Conservation (phyloP, 2,888 invertebrate species). For the Athalia rosae region DNA sequence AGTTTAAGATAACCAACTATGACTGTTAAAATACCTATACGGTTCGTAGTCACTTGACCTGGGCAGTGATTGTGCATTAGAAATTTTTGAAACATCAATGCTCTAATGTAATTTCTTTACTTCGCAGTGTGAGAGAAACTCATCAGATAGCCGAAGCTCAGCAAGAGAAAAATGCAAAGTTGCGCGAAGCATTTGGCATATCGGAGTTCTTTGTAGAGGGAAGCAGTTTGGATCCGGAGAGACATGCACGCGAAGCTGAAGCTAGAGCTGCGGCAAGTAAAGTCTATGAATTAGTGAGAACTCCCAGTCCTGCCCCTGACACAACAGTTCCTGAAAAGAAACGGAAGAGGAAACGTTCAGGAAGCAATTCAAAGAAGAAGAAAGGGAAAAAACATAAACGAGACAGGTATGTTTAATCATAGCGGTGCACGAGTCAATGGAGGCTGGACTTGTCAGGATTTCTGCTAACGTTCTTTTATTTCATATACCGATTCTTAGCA, state of each 20-base stretch:
- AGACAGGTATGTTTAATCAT: conserved; percentile 77
- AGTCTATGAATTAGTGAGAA: conserved; percentile 84
- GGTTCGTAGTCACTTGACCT: conserved; percentile 57
- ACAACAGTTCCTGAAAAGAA: conserved; percentile 68
- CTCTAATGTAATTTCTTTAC: conserved; percentile 42
- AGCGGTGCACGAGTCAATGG: conserved; percentile 62
- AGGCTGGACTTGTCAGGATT: conserved; percentile 60
- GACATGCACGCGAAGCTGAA: conserved; percentile 78
- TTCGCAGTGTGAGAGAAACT: conserved; percentile 90
- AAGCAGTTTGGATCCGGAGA: conserved; percentile 90
- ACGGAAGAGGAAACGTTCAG: conserved; percentile 71
- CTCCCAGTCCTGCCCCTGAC: conserved; percentile 81
- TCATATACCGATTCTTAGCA: not conserved
- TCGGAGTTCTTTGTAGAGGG: conserved; percentile 96
- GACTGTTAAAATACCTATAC: conserved; percentile 69
- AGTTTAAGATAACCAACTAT: conserved; percentile 50
- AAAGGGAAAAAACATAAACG: conserved; percentile 83
- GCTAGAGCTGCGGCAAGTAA: conserved; percentile 75
- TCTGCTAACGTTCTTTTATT: not conserved
- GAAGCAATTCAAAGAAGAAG: conserved; percentile 77
- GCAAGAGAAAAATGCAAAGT: conserved; percentile 94
- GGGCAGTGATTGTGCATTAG: not conserved
- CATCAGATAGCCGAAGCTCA: conserved; percentile 98
- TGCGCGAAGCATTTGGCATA: conserved; percentile 96
- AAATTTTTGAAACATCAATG: not conserved